These are phyloP conservation scores for Thumatha senex DNA, from an alignment of 2,888 invertebrate species.

Conservation along the genomic window DNA sequence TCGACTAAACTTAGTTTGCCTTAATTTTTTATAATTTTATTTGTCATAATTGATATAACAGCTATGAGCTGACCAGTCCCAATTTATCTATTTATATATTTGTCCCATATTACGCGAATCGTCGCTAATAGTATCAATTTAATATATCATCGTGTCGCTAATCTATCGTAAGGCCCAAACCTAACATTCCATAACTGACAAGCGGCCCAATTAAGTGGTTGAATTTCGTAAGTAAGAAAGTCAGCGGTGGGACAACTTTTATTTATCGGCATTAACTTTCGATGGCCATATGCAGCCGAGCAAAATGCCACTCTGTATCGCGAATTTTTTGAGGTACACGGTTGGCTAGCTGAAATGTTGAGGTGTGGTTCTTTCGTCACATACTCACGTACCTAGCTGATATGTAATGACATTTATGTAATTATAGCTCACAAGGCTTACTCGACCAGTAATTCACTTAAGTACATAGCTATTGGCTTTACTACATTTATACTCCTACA, in stretches of 20 bases:
- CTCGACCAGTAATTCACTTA: background rate
- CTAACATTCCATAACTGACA: constrained; percentile 45
- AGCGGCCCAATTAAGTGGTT: constrained; percentile 49
- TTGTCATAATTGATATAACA: too few relatives aligned
- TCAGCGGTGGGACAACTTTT: constrained; percentile 57
- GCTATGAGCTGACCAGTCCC: too few relatives aligned
- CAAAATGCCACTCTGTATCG: constrained; percentile 29
- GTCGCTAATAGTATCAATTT: too few relatives aligned
- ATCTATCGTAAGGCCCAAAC: constrained; percentile 13
- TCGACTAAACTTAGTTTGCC: too few relatives aligned
- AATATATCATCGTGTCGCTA: constrained; percentile 14
- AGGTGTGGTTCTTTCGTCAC: constrained; percentile 7
- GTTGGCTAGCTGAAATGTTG: constrained; percentile 16
- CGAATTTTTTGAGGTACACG: constrained; percentile 4
- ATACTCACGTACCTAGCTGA: background rate
- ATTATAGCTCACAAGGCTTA: background rate
- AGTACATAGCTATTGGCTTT: background rate
- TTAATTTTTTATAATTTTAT: too few relatives aligned
- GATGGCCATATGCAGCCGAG: constrained; percentile 25
- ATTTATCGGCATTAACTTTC: constrained; percentile 50
- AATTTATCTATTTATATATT: too few relatives aligned
- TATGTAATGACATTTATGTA: constrained; percentile 18
- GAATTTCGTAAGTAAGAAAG: constrained; percentile 65
- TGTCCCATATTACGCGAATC: too few relatives aligned
- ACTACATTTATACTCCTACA: too few relatives aligned